Evolutionary conservation across 2,113 vertebrate genomes (phyloP), one percentile per base, ranked within the genome.

Genomic region (Ancistrus triradiatus): DNA sequence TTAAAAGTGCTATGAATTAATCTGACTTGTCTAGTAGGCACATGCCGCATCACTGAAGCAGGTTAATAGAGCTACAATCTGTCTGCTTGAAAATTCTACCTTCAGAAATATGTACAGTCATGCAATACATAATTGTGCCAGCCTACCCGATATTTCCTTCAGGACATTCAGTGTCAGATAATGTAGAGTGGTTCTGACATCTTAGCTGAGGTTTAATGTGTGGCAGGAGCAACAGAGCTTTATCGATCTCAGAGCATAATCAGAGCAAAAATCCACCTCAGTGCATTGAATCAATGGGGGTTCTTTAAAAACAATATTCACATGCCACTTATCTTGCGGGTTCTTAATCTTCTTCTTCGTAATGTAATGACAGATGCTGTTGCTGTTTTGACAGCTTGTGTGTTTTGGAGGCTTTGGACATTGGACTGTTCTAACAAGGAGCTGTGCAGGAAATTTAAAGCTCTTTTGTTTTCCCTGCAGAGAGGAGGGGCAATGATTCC

Each of bases 231-330:
- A 44, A 53, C 19, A 60, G 69, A 77, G 58, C 43, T 35, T 35
- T 78, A 86, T 87, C 73, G 85, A 86, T 85, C 77, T 14, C 21
- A 35, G 68, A 70, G 65, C 79, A 77, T 64, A 74, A 78, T 82
- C 78, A 52, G 70, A 71, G 73, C 46, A 42, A 74, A 82, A 72
- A 69, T 80, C 80, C 57, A 43, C 73, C 78, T 82, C 76, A 78
- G 81, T 82, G 74, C 66, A 59, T 78, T 75, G 44, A 80, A 84
- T 84, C 80, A 81, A 77, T 76, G 59, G 25, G 44, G 28, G 60
- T 24, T 24, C 62, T 53, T 75, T 75, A 74, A 35, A 75, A 77
- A 73, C n/a, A n/a, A n/a, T n/a, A n/a, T n/a, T n/a, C n/a, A n/a
- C n/a, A n/a, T n/a, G n/a, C n/a, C n/a, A 73, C 27, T 31, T 3